Evolutionary conservation across 2,888 invertebrate species (phyloP), one percentile per base, ranked within the genome.

Genomic region (Muschampia plurimacula): DNA sequence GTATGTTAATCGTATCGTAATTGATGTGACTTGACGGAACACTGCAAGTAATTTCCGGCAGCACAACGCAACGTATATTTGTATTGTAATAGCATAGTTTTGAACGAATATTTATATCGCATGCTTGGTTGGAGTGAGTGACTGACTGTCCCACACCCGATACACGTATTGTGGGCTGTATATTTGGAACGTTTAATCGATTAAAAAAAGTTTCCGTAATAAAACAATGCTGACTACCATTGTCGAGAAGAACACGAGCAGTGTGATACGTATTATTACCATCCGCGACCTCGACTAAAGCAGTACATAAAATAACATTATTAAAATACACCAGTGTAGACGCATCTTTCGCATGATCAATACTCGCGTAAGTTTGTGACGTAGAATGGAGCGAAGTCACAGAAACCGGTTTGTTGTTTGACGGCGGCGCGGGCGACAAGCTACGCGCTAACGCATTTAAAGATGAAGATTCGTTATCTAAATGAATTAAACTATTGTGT

Each of bases 401-500:
- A 28, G n/a, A 22, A 59, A 22, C 57, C 57, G 57, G 57, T 59
- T 59, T 59, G 12, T 59, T 22, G 28, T 59, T 59, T 4, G 57
- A 59, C 57, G 15, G 32, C 28, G 57, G 22, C 15, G 28, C 22
- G 22, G 28, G 57, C 57, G 28, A 8, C 15, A 5, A 15, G 46
- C 46, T 46, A 46, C 3, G 10, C 10, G 46, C 12, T 46, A 46
- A 46, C 57, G 57, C 57, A 15, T 15, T 28, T 8, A 59, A 59
- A 22, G 28, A 59, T 22, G 28, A 15, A 15, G 57, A 59, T 22
- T 28, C 22, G 69, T 73, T 74, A 32, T 74, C 55, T n/a, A n/a
- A 39, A 69, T 74, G 74, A 28, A 75, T 36, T 52, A 73, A 49
- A 5, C 62, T 72, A 15, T 77, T 77, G 57, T 77, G 76, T 70